Conservation (phyloP, 2,888 invertebrate genomes). For the Euproctis similis region DNA sequence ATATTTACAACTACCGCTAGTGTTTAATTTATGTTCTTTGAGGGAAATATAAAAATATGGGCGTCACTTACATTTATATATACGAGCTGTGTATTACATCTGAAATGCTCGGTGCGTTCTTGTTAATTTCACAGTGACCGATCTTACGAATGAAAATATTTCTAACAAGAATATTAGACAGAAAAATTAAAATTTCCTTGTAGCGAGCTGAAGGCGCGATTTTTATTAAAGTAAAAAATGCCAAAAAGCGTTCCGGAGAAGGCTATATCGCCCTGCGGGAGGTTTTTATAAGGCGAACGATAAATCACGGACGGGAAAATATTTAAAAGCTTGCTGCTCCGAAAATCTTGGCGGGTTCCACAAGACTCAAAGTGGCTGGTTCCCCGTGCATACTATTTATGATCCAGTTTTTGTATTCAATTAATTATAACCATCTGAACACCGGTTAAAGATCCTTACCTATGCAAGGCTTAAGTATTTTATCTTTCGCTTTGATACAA, state of each 20-base stretch:
- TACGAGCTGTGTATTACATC: constrained; percentile 17
- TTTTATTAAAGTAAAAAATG: constrained; percentile 61
- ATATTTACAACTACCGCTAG: background rate
- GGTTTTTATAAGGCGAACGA: constrained; percentile 68
- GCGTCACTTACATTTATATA: constrained; percentile 7
- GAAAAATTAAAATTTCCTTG: constrained; percentile 56
- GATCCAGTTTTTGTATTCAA: constrained; percentile 2
- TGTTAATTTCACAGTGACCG: constrained; percentile 51
- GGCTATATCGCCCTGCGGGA: constrained; percentile 52
- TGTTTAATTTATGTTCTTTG: too few species aligned
- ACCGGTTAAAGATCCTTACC: too few species aligned
- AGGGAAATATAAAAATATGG: constrained; percentile 1
- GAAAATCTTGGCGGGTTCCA: constrained; percentile 37
- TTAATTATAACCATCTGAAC: too few species aligned
- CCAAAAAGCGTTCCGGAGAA: constrained; percentile 39
- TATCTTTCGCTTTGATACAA: too few species aligned
- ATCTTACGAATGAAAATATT: constrained; percentile 31
- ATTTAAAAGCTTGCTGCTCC: constrained; percentile 45
- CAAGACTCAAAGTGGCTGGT: constrained; percentile 13
- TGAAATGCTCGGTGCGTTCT: constrained; percentile 9
- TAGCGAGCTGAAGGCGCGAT: constrained; percentile 45
- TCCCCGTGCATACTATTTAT: constrained; percentile 4
- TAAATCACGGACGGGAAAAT: constrained; percentile 70
- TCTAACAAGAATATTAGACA: constrained; percentile 46
- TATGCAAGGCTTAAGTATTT: too few species aligned